phyloP scores from a whole-genome alignment of 2,797 vertebrate genomes.

The Falco novaeseelandiae region DNA sequence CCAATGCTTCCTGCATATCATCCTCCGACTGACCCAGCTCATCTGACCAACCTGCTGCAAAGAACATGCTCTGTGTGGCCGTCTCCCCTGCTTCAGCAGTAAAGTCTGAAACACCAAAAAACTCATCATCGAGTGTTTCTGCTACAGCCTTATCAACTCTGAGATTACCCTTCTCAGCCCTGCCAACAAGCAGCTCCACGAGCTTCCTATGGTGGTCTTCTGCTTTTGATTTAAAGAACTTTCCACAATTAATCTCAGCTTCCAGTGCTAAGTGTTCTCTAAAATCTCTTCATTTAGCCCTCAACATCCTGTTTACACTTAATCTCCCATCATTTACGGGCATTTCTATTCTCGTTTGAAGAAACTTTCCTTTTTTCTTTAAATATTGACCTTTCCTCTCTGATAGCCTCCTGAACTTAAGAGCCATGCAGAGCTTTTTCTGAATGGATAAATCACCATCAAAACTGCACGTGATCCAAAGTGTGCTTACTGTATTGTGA shows the following conservation, averaged over 20 bases:
- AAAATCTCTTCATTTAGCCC: neutral
- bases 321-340: neutral
- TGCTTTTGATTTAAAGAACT: neutral
- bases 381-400: neutral
- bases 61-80: fast-evolving
- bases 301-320: neutral
- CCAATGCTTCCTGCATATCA: neutral
- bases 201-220: neutral
- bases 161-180: neutral
- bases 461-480: fast-evolving
- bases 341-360: neutral
- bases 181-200: neutral
- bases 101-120: neutral
- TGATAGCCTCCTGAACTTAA: neutral
- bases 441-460: neutral
- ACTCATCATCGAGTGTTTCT: neutral
- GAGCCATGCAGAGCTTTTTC: neutral
- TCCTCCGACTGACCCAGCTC: neutral
- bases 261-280: neutral
- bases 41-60: neutral
- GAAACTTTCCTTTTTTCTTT: neutral
- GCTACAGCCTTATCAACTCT: neutral
- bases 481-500: neutral
- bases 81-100: neutral
- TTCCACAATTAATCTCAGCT: neutral